Evolutionary conservation across 1,140 invertebrate genomes (phyloP), one percentile per base, ranked within the genome.

Genomic region (Drosophila orosa): DNA sequence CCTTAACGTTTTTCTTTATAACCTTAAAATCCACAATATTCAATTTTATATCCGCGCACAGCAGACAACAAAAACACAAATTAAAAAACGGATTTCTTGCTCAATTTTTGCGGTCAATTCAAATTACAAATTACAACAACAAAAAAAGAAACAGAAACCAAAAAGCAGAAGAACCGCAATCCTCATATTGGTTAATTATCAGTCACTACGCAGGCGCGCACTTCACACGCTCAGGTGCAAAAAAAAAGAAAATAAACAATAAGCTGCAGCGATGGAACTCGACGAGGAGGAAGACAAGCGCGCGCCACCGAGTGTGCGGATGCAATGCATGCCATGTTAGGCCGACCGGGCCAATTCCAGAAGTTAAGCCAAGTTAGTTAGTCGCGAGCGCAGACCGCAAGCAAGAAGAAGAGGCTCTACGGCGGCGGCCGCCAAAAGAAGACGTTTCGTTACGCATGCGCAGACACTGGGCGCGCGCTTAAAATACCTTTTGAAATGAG

Each of bases 291-390:
- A 71, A 77, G 57, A 62, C 75, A 72, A 87, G 72, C 84, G 83
- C 84, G 81, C 83, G 84, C 84, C 66, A 77, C 62, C 79, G 66
- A 87, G 75, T 89, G 76, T 77, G 75, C 83, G 73, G 81, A 87
- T 83, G 79, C 77, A 87, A 83, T 86, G 80, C 45, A 81, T 65
- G 69, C 62, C 56, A 33, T 52, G 48, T 52, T 52, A 33, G 13
- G 44, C 58, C 24, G 61, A 63, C 31, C 67, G 66, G 48, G 76
- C 68, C 63, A 78, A 74, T 66, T 56, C 77, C 78, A 79, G 74
- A 77, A 77, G 74, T 61, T 68, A 75, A 75, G 74, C 74, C 74
- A 77, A 77, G 73, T 76, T 76, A 48, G 56, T 61, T 50, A 75
- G 63, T 68, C 63, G 66, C 66, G 27, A 55, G 27, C 68, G 78